Evolutionary conservation across 2,797 vertebrate species (phyloP).

Genomic region (Gorsachius magnificus): DNA sequence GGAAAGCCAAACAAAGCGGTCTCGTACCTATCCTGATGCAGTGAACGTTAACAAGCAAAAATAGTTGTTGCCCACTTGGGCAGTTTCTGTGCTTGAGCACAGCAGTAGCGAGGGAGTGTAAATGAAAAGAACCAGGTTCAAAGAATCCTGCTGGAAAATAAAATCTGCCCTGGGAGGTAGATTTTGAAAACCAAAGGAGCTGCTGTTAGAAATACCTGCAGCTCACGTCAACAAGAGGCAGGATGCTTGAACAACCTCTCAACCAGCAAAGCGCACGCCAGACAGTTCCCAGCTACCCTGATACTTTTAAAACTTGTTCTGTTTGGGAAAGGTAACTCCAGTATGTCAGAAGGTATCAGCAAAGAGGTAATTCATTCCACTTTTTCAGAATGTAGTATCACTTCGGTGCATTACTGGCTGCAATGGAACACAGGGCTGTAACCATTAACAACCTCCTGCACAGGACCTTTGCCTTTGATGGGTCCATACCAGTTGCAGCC

Average conservation of each 20-base stretch:
- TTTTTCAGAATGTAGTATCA: accelerated
- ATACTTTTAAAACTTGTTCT: not conserved
- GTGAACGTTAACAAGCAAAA: not conserved
- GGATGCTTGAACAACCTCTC: not conserved
- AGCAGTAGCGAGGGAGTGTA: not conserved
- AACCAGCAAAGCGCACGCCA: not conserved
- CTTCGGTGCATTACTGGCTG: not conserved
- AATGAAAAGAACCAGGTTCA: not conserved
- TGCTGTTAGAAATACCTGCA: not conserved
- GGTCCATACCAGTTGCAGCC: not conserved
- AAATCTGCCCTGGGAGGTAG: not conserved
- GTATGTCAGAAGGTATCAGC: not conserved
- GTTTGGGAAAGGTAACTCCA: not conserved
- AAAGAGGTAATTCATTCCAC: not conserved
- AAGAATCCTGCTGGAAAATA: not conserved
- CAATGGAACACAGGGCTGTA: not conserved
- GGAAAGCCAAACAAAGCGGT: not conserved
- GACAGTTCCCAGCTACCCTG: not conserved
- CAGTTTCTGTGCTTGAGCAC: not conserved
- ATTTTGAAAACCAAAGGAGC: not conserved
- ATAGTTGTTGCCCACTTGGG: not conserved
- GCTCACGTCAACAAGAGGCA: not conserved
- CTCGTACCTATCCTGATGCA: not conserved
- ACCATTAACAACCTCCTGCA: accelerated
- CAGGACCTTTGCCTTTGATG: not conserved